Percentiles rank a stretch among this genome's conserved stretches.
Evolutionary conservation across 2,888 invertebrate species (phyloP).

Genomic region (Xanthorhoe designata): DNA sequence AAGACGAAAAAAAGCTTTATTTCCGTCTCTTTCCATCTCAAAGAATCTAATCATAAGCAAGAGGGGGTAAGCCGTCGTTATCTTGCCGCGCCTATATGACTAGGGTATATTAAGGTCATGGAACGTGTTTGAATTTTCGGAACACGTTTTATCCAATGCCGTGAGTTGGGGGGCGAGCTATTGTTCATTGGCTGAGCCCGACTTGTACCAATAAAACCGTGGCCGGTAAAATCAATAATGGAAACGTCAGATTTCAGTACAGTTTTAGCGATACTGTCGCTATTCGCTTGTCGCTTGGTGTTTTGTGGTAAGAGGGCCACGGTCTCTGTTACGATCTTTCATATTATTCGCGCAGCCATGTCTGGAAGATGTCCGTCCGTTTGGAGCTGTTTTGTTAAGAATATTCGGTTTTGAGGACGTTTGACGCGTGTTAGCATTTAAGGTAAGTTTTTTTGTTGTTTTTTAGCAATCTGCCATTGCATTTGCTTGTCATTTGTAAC

Average conservation of each 20-base stretch:
- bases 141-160: conserved; percentile 80
- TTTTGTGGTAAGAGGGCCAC: conserved; percentile 63
- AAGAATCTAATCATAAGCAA: conserved; percentile 48
- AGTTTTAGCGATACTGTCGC: conserved; percentile 35
- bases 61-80: conserved; percentile 63
- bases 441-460: conserved; percentile 59
- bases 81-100: conserved; percentile 51
- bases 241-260: conserved; percentile 46
- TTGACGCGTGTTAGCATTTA: conserved; percentile 56
- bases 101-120: conserved; percentile 78
- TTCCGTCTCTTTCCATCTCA: conserved; percentile 60
- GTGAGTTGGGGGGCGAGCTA: conserved; percentile 58
- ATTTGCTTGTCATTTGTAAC: conserved; percentile 31
- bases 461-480: conserved; percentile 21
- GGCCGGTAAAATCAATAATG: conserved; percentile 69
- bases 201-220: conserved; percentile 62
- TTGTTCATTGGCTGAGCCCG: conserved; percentile 71
- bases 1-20: conserved; percentile 54
- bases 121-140: conserved; percentile 84
- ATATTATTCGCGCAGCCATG: conserved; percentile 81
- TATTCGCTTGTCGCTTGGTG: conserved; percentile 46
- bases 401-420: conserved; percentile 67
- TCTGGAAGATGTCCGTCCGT: conserved; percentile 67
- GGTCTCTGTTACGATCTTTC: conserved; percentile 67
- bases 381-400: conserved; percentile 71